Conservation (phyloP, 2,888 invertebrate species). For the Platycheirus rosarum region DNA sequence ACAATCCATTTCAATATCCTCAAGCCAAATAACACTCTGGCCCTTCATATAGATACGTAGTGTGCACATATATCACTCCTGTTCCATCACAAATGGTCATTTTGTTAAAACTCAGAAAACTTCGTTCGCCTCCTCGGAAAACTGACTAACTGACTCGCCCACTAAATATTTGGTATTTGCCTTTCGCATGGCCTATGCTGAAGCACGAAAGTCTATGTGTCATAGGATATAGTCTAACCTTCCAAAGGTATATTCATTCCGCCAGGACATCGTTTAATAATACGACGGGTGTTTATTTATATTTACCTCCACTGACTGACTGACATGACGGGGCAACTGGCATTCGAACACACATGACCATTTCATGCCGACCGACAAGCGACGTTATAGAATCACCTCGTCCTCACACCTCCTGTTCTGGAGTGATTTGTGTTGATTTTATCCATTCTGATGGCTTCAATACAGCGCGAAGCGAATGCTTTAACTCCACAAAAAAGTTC, state of each 20-base stretch:
- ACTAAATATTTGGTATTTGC: conserved; percentile 71
- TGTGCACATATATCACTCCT: conserved; percentile 8
- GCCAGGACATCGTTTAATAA: conserved; percentile 65
- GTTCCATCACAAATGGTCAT: conserved; percentile 58
- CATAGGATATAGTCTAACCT: background rate
- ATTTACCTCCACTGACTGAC: conserved; percentile 51
- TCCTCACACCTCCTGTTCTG: background rate
- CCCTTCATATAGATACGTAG: background rate
- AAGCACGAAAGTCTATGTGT: conserved; percentile 18
- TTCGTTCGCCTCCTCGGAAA: conserved; percentile 30
- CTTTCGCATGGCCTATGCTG: conserved; percentile 39
- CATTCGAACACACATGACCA: conserved; percentile 62
- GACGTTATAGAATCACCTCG: background rate
- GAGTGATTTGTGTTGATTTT: conserved; percentile 72
- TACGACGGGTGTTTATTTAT: conserved; percentile 73
- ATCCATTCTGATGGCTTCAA: conserved; percentile 49
- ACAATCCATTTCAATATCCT: conserved; percentile 29
- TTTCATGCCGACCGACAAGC: conserved; percentile 53
- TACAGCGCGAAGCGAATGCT: background rate
- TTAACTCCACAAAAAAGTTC: conserved; percentile 67
- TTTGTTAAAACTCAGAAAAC: conserved; percentile 55
- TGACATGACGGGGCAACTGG: conserved; percentile 14
- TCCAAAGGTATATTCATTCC: conserved; percentile 5
- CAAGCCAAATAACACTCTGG: conserved; percentile 24
- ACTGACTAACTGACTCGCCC: conserved; percentile 68